Base-by-base conservation (phyloP, 2,888 invertebrate genomes). In the Antheraea yamamai region DNA sequence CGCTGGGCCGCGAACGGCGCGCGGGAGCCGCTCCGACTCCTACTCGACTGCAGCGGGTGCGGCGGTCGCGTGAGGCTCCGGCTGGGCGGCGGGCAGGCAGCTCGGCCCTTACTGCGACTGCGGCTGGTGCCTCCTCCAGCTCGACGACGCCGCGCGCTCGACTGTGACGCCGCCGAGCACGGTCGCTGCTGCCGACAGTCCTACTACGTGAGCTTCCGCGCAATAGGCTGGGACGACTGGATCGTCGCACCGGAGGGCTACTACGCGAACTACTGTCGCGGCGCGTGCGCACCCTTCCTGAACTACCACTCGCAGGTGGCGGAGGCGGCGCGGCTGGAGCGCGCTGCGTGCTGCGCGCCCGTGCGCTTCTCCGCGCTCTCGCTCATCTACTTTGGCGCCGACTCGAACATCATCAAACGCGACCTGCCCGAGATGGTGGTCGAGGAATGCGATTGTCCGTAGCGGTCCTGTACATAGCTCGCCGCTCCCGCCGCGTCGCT, bases 391-490 rank as follows among this genome's bases (percentile, higher is more conserved):
- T 98, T 98, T 94, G 98, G 98, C 82, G 97, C 97, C 78, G 98
- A 98, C 94, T 96, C 97, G 81, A 97, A 97, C 95, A 98, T 98
- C 91, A 98, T 98, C 92, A 98, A 98, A 92, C 96, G 98, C 86
- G 98, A 98, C 95, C 95, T 98, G 89, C 98, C 98, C 81, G 98
- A 98, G 95, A 98, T 98, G 98, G 98, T 98, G 84, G 98, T 98
- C 79, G 98, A 98, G 92, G 98, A 98, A 95, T 98, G 98, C 95
- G 98, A 98, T 84, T 98, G 98, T 94, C 98, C 98, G 84, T 98
- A 96, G 91, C 93, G 88, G 83, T 85, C 83, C 85, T 89, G 90
- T 89, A 89, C 89, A 89, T 88, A 89, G 88, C 88, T 86, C 84
- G 84, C 82, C 79, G 81, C 80, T 82, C 82, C 79, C 82, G 81